Percentiles rank a stretch among this genome's conserved stretches.
These are phyloP conservation scores for Leucoma salicis DNA, from an alignment of 2,888 invertebrate genomes.

Conservation along the genomic window DNA sequence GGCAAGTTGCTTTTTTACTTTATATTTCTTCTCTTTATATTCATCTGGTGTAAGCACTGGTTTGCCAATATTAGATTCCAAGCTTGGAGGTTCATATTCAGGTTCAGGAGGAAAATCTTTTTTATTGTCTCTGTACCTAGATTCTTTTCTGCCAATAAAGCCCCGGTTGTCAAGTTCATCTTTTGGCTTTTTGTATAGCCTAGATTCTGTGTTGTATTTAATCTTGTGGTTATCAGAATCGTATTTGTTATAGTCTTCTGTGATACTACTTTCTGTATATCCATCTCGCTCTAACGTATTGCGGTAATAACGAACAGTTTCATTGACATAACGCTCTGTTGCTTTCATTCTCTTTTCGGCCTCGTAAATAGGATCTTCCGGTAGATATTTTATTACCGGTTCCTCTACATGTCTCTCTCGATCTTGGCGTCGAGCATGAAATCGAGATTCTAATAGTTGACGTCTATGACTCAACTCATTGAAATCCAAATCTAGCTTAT, in stretches of 20 bases:
- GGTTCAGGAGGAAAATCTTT: conserved; percentile 73
- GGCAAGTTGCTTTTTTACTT: conserved; percentile 66
- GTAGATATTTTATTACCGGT: conserved; percentile 67
- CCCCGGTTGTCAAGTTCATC: conserved; percentile 65
- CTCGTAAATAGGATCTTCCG: conserved; percentile 76
- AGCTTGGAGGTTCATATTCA: conserved; percentile 85
- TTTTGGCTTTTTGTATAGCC: conserved; percentile 61
- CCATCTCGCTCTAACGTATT: conserved; percentile 82
- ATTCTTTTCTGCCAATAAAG: conserved; percentile 58
- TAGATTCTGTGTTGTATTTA: conserved; percentile 70
- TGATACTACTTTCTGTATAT: conserved; percentile 74
- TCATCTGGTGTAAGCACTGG: conserved; percentile 84
- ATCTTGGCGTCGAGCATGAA: conserved; percentile 83
- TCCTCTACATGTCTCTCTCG: conserved; percentile 62
- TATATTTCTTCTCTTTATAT: conserved; percentile 77
- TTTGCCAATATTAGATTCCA: conserved; percentile 80
- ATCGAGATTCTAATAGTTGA: conserved; percentile 88
- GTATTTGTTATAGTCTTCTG: conserved; percentile 76
- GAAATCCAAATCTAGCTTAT: conserved; percentile 68
- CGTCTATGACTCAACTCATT: conserved; percentile 87
- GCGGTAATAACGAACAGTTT: conserved; percentile 81
- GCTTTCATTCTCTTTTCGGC: conserved; percentile 73
- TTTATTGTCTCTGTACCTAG: conserved; percentile 55
- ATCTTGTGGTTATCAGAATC: conserved; percentile 71
- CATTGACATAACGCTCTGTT: conserved; percentile 81